Base-by-base conservation (phyloP, 1,140 invertebrate species). In the Zaprionus camerounensis region DNA sequence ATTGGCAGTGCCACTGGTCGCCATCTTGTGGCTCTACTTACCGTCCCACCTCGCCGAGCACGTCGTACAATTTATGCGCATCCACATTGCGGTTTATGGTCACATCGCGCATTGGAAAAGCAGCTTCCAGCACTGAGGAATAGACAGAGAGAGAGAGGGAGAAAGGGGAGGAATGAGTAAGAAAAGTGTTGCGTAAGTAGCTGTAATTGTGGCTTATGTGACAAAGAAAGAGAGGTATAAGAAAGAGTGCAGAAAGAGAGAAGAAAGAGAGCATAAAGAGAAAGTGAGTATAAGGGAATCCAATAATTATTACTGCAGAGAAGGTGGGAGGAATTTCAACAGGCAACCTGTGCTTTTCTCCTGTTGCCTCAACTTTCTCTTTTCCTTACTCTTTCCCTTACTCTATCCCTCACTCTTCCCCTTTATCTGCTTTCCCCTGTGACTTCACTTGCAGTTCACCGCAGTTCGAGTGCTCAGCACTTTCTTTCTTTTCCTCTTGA, bases 71-170 rank as follows among this genome's bases (percentile, higher is more conserved):
- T 81, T 97, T 95, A 92, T 97, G 96, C 76, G 97, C 96, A 92
- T 97, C 96, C 55, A 95, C 94, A 76, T 95, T 95, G 65, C 95
- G 94, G 88, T 96, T 95, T 83, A 98, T 95, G 59, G 93, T 94
- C 71, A 98, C 97, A 94, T 98, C 96, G 93, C 96, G 94, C 90
- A 95, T 96, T 1, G 96, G 96, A 93, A 98, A 98, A 71, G 96
- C 96, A 9, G 97, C 95, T 79, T 97, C 96, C 80, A 97, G 93
- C 92, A 98, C 97, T 98, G 95, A 2, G 75, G 11, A 41, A 13
- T 22, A 57, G 26, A 59, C 2, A 20, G 12, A 56, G 26, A 38
- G 41, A 59, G 22, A 5, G 3, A 64, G 9, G 5, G 1, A 55
- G 15, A 22, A 17, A 22, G 3, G 11, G 0, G 5, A 9, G n/a